Evolutionary conservation across 1,140 invertebrate species (phyloP).

Genomic region (Artemia franciscana): DNA sequence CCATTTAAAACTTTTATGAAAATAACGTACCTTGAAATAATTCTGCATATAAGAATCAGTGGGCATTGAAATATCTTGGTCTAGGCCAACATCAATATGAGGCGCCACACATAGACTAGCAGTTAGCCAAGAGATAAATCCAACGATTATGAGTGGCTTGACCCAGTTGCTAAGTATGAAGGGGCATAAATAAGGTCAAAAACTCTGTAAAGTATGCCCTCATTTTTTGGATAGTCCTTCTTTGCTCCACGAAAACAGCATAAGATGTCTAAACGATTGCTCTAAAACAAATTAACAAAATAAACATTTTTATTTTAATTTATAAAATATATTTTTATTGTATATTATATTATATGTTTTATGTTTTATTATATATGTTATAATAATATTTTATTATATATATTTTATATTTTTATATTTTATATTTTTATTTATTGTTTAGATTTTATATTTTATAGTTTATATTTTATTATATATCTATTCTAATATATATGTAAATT

Average conservation of each 20-base stretch:
- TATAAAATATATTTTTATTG: too few relatives aligned
- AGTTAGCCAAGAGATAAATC: conserved; percentile 79
- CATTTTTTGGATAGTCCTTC: conserved; percentile 25
- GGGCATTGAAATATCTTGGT: conserved; percentile 92
- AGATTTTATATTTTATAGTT: neutral
- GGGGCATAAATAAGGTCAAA: conserved; percentile 52
- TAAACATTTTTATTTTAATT: too few relatives aligned
- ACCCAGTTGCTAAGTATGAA: conserved; percentile 53
- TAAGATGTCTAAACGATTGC: conserved; percentile 50
- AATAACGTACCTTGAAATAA: conserved; percentile 42
- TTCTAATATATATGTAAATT: neutral
- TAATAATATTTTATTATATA: too few relatives aligned
- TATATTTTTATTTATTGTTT: too few relatives aligned
- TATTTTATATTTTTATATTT: too few relatives aligned
- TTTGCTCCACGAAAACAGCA: conserved; percentile 55
- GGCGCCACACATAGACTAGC: conserved; percentile 60
- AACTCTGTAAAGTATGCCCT: conserved; percentile 59
- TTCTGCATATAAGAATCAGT: conserved; percentile 79
- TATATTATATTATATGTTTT: too few relatives aligned
- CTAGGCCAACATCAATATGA: conserved; percentile 72
- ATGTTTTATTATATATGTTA: too few relatives aligned
- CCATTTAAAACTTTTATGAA: conserved; percentile 6
- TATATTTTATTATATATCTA: conserved; percentile 1
- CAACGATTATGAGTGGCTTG: conserved; percentile 41
- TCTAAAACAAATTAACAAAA: conserved; percentile 17